Evolutionary conservation across 2,888 invertebrate genomes (phyloP).

Genomic region (Helicoverpa assulta): DNA sequence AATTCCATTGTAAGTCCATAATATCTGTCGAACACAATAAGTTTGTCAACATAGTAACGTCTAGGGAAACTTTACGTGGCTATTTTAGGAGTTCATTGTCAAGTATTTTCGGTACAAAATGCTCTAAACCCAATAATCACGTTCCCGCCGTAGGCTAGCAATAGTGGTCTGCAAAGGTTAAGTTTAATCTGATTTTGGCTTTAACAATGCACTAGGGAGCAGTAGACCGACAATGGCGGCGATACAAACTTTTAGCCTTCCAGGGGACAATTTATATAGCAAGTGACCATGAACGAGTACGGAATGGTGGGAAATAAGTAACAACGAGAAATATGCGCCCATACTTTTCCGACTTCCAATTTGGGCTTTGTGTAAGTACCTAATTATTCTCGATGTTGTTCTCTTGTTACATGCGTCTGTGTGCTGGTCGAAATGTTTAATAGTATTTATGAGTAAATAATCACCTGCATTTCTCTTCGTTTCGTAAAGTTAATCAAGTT

Average conservation of each 20-base stretch:
- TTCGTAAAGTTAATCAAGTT: slow-evolving; percentile 18
- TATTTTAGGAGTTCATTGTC: slow-evolving; percentile 15
- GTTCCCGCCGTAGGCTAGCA: slow-evolving; percentile 65
- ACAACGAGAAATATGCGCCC: slow-evolving; percentile 28
- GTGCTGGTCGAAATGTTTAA: slow-evolving; percentile 4
- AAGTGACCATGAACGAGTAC: slow-evolving; percentile 50
- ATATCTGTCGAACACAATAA: slow-evolving; percentile 29
- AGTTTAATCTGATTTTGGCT: slow-evolving; percentile 80
- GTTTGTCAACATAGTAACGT: slow-evolving; percentile 7
- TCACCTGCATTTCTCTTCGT: slow-evolving; percentile 21
- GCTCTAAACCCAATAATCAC: slow-evolving; percentile 56
- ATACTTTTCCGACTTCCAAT: slow-evolving; percentile 50
- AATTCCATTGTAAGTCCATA: slow-evolving; percentile 47
- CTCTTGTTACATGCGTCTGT: slow-evolving; percentile 23
- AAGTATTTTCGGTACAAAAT: slow-evolving; percentile 39
- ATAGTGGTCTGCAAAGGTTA: slow-evolving; percentile 79
- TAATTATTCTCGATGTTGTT: slow-evolving; percentile 15
- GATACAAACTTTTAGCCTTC: slow-evolving; percentile 58
- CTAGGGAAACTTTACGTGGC: slow-evolving; percentile 5
- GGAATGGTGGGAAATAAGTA: slow-evolving; percentile 35
- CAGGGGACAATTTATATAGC: slow-evolving; percentile 53
- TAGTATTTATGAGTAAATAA: background rate
- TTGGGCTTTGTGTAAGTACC: slow-evolving; percentile 31
- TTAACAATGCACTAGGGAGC: slow-evolving; percentile 78
- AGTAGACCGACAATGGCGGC: slow-evolving; percentile 53